Conservation (phyloP, 30 jellyfish, hydroid and myxozoan genomes). For the Hydra vulgaris region DNA sequence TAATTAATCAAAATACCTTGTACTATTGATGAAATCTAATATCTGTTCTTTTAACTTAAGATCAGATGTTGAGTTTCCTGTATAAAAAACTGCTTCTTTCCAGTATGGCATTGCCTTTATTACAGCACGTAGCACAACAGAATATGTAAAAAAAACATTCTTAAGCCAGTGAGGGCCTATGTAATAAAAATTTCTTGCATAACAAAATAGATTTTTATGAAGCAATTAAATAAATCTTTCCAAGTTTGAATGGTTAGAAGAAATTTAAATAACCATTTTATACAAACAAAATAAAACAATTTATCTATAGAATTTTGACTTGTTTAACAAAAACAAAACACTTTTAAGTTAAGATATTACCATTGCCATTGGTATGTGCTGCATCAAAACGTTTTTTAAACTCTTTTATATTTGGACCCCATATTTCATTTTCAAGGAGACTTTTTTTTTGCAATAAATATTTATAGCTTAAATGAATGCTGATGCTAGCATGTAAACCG, state of each 20-base stretch:
- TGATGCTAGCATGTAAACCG: conserved; percentile 94
- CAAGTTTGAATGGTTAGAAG: no score
- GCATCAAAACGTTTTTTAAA: conserved; percentile 74
- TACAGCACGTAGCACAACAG: conserved; percentile 75
- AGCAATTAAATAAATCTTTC: no score
- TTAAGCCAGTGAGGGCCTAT: conserved; percentile 89
- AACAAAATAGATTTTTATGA: no score
- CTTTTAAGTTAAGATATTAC: conserved; percentile 20
- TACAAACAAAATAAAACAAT: no score
- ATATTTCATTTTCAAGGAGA: conserved; percentile 36
- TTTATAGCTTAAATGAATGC: conserved; percentile 63
- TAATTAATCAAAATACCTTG: conserved; percentile 43
- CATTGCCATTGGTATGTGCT: conserved; percentile 70
- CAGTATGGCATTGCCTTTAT: conserved; percentile 79
- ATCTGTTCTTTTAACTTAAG: conserved; percentile 33
- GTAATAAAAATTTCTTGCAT: background rate
- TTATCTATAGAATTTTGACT: no score
- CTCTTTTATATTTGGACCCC: conserved; percentile 93
- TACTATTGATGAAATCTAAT: conserved; percentile 47
- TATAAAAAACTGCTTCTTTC: conserved; percentile 65
- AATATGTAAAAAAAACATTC: conserved; percentile 69
- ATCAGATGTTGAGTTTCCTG: conserved; percentile 72
- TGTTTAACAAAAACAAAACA: no score
- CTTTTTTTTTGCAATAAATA: conserved; percentile 54
- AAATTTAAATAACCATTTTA: background rate